Conservation (phyloP, 1,140 invertebrate genomes). For the Drosophila nigromelanica region DNA sequence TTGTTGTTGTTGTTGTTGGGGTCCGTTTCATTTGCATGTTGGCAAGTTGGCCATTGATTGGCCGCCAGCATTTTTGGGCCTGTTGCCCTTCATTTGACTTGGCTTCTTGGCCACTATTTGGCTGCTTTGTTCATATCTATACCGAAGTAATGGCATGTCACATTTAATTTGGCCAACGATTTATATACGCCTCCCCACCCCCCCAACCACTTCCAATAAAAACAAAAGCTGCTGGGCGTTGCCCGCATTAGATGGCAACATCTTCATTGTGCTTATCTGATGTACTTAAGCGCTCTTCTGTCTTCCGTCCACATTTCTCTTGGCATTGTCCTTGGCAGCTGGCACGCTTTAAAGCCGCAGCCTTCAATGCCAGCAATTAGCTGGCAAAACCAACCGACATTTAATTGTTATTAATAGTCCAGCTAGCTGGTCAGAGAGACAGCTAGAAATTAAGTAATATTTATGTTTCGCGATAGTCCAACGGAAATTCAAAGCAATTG, state of each 20-base stretch:
- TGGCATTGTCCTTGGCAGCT: not conserved
- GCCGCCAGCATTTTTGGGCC: slow-evolving; percentile 13
- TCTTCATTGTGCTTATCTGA: slow-evolving; percentile 69
- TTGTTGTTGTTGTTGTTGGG: slow-evolving; percentile 15
- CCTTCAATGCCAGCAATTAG: slow-evolving; percentile 58
- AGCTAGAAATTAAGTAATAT: slow-evolving; percentile 70
- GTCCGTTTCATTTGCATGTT: slow-evolving; percentile 36
- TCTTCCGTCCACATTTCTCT: slow-evolving; percentile 23
- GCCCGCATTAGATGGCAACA: slow-evolving; percentile 29
- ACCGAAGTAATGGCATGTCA: slow-evolving; percentile 75
- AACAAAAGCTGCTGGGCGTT: slow-evolving; percentile 12
- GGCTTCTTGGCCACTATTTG: slow-evolving; percentile 17
- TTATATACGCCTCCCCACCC: slow-evolving; percentile 38
- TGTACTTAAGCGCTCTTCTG: slow-evolving; percentile 42
- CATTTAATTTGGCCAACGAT: slow-evolving; percentile 75
- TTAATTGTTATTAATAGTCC: slow-evolving; percentile 76
- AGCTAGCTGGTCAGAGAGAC: not conserved
- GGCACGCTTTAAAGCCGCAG: slow-evolving; percentile 29
- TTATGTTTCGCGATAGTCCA: slow-evolving; percentile 48
- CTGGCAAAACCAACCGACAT: slow-evolving; percentile 55
- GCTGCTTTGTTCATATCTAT: slow-evolving; percentile 53
- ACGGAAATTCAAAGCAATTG: slow-evolving; percentile 46
- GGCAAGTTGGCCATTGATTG: slow-evolving; percentile 40
- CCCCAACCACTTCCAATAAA: slow-evolving; percentile 56
- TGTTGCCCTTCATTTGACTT: slow-evolving; percentile 59